Conservation (phyloP, 2,797 vertebrate genomes). For the Thripadectes ignobilis region DNA sequence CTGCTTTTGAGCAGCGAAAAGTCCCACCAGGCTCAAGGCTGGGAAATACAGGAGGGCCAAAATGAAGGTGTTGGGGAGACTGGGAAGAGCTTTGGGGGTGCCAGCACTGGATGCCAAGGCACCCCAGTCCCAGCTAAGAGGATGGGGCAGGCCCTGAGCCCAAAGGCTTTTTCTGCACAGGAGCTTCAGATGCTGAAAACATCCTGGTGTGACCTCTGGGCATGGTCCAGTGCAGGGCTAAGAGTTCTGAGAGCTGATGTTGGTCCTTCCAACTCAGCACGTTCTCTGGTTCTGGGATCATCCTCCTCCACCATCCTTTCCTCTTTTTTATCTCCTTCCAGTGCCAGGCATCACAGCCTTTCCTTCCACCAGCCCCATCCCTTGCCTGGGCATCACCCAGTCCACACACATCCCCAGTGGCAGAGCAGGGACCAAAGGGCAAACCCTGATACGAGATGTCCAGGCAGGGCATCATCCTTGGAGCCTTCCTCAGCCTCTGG, state of each 20-base stretch:
- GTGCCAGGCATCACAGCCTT: background rate
- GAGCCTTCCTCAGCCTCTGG: accelerated
- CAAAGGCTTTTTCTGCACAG: background rate
- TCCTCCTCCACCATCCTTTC: background rate
- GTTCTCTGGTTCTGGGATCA: background rate
- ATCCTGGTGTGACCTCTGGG: background rate
- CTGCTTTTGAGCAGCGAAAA: background rate
- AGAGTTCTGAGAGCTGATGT: background rate
- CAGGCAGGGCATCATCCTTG: background rate
- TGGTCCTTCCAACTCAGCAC: background rate
- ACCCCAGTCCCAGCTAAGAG: background rate
- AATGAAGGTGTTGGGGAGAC: background rate
- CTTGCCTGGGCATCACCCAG: background rate
- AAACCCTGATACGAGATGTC: background rate
- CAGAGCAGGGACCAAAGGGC: background rate
- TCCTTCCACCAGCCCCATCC: background rate
- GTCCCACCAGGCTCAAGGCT: background rate
- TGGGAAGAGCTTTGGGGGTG: background rate
- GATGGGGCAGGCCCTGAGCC: background rate
- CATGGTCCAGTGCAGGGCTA: too few species aligned
- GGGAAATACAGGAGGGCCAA: background rate
- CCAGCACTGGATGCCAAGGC: background rate
- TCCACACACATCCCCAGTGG: accelerated
- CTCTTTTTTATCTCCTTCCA: background rate
- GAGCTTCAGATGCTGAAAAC: background rate